These are phyloP conservation scores for Phrynosoma blainvillii DNA, from an alignment of 2,113 vertebrate species.

Conservation along the genomic window DNA sequence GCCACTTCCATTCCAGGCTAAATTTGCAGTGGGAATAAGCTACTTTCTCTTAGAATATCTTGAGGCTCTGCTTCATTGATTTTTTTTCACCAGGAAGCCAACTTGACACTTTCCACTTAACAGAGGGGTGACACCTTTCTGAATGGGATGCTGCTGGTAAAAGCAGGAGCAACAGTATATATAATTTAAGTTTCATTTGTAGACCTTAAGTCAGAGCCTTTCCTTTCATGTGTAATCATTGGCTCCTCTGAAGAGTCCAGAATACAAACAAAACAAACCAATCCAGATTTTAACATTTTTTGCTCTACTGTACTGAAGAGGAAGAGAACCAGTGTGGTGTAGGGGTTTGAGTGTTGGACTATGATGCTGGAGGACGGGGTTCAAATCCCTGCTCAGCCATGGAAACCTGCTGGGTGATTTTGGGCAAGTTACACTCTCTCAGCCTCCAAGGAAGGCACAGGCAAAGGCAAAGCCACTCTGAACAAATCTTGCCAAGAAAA, in stretches of 20 bases:
- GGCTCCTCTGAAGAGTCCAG: neutral
- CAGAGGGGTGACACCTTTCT: neutral
- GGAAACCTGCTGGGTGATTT: too few species aligned
- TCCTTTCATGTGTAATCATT: neutral
- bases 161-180: slow-evolving; percentile 8
- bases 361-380: too few species aligned
- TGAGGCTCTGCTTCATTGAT: slow-evolving; percentile 16
- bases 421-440: too few species aligned
- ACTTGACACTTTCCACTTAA: slow-evolving; percentile 18
- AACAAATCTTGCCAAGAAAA: too few species aligned
- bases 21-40: slow-evolving; percentile 19
- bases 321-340: neutral
- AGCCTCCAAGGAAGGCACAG: too few species aligned
- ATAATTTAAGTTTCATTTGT: slow-evolving; percentile 5
- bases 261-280: neutral
- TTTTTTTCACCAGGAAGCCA: slow-evolving; percentile 25
- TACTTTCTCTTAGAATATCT: slow-evolving; percentile 25
- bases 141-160: slow-evolving; percentile 6
- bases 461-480: too few species aligned
- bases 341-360: too few species aligned
- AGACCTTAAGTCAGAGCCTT: neutral
- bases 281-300: neutral
- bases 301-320: neutral
- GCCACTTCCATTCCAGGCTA: slow-evolving; percentile 7
- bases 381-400: too few species aligned